Conservation (phyloP, 2,113 vertebrate species). For the Urocynchramus pylzowi region DNA sequence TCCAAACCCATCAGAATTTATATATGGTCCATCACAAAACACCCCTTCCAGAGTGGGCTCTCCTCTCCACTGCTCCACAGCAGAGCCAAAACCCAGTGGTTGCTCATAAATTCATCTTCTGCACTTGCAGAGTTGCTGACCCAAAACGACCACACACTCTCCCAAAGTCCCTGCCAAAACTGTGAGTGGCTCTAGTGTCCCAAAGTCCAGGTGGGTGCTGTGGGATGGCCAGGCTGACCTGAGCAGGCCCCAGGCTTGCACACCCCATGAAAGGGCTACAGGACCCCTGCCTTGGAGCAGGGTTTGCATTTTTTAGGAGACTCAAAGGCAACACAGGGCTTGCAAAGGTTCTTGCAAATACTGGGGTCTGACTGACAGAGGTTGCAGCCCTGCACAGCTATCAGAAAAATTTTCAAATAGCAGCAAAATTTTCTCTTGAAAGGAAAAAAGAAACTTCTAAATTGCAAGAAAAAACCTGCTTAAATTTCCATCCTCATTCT, state of each 20-base stretch:
- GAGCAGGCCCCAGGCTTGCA: not conserved
- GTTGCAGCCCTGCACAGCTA: not conserved
- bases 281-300: not conserved
- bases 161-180: not conserved
- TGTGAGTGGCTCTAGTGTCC: not conserved
- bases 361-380: not conserved
- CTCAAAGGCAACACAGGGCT: not conserved
- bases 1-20: not conserved
- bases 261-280: not conserved
- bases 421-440: not conserved
- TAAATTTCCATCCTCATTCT: not conserved
- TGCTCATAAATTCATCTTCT: not conserved
- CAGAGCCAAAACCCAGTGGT: not conserved
- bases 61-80: not conserved
- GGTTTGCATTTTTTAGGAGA: not conserved
- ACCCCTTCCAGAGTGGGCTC: rapidly evolving
- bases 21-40: not conserved
- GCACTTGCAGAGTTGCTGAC: not conserved
- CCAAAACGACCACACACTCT: not conserved
- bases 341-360: not conserved
- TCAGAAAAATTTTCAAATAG: not conserved
- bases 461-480: not conserved
- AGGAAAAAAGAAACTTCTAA: not conserved
- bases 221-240: not conserved
- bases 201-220: not conserved